Evolutionary conservation across 2,888 invertebrate genomes (phyloP).

Genomic region (Beris morrisii): DNA sequence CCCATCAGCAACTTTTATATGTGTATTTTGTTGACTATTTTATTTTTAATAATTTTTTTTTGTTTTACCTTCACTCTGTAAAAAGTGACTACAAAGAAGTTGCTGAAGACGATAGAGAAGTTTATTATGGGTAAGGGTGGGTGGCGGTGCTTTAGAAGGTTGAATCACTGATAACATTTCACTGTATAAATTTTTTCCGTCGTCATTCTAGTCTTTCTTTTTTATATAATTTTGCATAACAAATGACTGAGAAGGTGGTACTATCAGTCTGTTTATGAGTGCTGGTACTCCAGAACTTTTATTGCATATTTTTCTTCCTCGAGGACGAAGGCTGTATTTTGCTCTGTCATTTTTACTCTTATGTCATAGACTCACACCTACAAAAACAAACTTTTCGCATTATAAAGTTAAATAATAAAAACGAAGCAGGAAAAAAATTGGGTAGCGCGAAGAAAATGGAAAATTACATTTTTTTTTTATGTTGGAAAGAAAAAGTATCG

Average conservation of each 20-base stretch:
- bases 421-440: neutral
- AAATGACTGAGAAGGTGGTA: slow-evolving; percentile 24
- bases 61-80: neutral
- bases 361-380: neutral
- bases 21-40: slow-evolving; percentile 22
- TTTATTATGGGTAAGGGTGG: neutral
- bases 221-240: slow-evolving; percentile 19
- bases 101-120: neutral
- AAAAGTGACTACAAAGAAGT: slow-evolving; percentile 19
- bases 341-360: neutral
- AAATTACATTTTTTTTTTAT: slow-evolving; percentile 13
- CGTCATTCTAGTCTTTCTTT: slow-evolving; percentile 8
- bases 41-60: slow-evolving; percentile 11
- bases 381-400: slow-evolving; percentile 22
- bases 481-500: slow-evolving; percentile 11
- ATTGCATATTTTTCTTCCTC: slow-evolving; percentile 17
- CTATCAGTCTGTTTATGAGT: slow-evolving; percentile 25
- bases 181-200: neutral
- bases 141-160: slow-evolving; percentile 4
- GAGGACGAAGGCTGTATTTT: neutral
- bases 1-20: slow-evolving; percentile 29
- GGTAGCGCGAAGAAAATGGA: slow-evolving; percentile 12
- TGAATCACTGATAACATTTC: slow-evolving; percentile 21
- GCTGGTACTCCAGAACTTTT: slow-evolving; percentile 15
- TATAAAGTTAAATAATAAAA: slow-evolving; percentile 28